Evolutionary conservation across 2,888 invertebrate species (phyloP).

Genomic region (Zelleria hepariella): DNA sequence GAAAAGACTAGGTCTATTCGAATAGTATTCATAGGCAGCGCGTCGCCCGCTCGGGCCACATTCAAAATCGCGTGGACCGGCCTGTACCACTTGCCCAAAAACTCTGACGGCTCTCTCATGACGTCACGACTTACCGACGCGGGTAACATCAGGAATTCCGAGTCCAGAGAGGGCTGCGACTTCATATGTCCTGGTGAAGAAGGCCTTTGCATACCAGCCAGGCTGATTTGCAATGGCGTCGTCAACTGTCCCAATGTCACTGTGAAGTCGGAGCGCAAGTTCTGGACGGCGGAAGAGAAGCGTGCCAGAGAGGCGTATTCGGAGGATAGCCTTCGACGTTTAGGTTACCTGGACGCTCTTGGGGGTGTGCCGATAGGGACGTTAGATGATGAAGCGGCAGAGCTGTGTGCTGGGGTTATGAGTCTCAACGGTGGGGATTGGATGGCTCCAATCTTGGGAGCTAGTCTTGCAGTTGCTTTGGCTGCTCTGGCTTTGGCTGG

Average conservation of each 20-base stretch:
- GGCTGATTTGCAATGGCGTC: conserved; percentile 89
- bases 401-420: conserved; percentile 75
- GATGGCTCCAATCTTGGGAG: conserved; percentile 75
- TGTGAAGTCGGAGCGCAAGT: conserved; percentile 53
- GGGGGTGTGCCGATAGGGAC: conserved; percentile 57
- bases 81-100: conserved; percentile 86
- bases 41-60: conserved; percentile 85
- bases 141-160: conserved; percentile 38
- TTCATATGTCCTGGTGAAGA: conserved; percentile 90
- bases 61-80: conserved; percentile 94
- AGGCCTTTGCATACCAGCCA: conserved; percentile 85
- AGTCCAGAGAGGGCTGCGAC: conserved; percentile 76
- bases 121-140: conserved; percentile 82
- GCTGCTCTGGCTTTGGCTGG: conserved; percentile 71
- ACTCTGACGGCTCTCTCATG: conserved; percentile 84
- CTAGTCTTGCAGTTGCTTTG: conserved; percentile 69
- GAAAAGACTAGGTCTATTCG: conserved; percentile 76
- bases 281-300: conserved; percentile 63
- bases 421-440: conserved; percentile 68
- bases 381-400: conserved; percentile 82
- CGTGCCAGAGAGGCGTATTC: conserved; percentile 69
- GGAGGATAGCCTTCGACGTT: conserved; percentile 72
- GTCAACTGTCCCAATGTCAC: conserved; percentile 87
- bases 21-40: conserved; percentile 81
- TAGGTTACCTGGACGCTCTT: conserved; percentile 68